These are phyloP conservation scores for Drosophila formosana DNA, from an alignment of 2,888 invertebrate genomes.

Conservation along the genomic window DNA sequence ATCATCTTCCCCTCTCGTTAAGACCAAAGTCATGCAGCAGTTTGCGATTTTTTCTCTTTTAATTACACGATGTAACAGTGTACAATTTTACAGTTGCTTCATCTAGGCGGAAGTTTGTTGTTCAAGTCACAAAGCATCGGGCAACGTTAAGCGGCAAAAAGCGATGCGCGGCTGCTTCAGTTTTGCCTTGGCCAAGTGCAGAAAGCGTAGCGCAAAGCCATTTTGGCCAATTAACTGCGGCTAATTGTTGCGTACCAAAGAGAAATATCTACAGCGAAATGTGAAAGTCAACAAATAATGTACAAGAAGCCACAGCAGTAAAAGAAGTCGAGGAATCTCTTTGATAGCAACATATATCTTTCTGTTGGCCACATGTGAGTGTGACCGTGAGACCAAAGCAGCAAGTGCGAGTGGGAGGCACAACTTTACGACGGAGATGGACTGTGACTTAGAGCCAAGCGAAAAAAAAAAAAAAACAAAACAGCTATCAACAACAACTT, in stretches of 20 bases:
- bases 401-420: constrained; percentile 27
- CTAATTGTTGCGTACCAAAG: constrained; percentile 74
- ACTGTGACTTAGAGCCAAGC: constrained; percentile 9
- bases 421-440: constrained; percentile 1
- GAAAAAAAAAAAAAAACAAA: neutral
- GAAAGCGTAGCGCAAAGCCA: constrained; percentile 76
- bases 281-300: constrained; percentile 33
- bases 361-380: constrained; percentile 3
- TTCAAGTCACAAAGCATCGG: constrained; percentile 30
- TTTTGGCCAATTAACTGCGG: constrained; percentile 79
- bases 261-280: constrained; percentile 31
- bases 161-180: constrained; percentile 15
- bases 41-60: constrained; percentile 32
- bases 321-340: constrained; percentile 12
- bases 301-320: constrained; percentile 1
- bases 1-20: neutral
- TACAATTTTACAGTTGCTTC: constrained; percentile 61
- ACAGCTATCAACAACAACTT: neutral
- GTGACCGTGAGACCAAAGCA: constrained; percentile 14
- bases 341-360: neutral
- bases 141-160: constrained; percentile 66
- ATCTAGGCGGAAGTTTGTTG: constrained; percentile 65
- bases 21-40: constrained; percentile 40
- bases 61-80: constrained; percentile 64
- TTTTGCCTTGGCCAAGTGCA: constrained; percentile 58